Percentiles rank a stretch among this genome's conserved stretches.
Conservation (phyloP, 2,888 invertebrate species). For the Hydropsyche betteni region DNA sequence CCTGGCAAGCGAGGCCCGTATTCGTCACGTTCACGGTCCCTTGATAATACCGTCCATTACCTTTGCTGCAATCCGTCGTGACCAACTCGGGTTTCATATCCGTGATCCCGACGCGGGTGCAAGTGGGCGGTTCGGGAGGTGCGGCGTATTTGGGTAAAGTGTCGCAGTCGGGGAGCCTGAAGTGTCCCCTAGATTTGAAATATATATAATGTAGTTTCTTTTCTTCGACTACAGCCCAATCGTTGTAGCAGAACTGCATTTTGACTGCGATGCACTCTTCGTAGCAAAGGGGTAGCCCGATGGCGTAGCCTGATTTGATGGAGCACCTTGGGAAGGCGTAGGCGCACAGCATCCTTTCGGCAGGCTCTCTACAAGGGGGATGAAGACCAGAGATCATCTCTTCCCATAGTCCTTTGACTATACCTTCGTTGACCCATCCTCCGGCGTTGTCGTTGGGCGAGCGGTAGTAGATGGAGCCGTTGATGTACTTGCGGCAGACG, state of each 20-base stretch:
- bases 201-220: constrained; percentile 82
- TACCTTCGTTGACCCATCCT: constrained; percentile 85
- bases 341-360: constrained; percentile 90
- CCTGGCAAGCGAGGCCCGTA: constrained; percentile 85
- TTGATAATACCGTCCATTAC: constrained; percentile 90
- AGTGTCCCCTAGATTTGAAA: constrained; percentile 85
- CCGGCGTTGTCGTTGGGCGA: constrained; percentile 70
- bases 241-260: constrained; percentile 90
- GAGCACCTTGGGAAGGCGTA: constrained; percentile 92
- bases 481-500: constrained; percentile 76
- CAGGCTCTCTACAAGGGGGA: constrained; percentile 86
- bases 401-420: constrained; percentile 83
- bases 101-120: constrained; percentile 86
- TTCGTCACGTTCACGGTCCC: constrained; percentile 87
- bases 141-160: constrained; percentile 76
- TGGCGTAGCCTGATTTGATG: constrained; percentile 71
- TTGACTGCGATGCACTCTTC: constrained; percentile 94
- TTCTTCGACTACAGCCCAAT: constrained; percentile 91
- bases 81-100: constrained; percentile 83
- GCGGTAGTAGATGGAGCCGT: constrained; percentile 81
- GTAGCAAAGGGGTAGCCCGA: constrained; percentile 83
- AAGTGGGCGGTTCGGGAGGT: constrained; percentile 71
- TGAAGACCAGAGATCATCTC: constrained; percentile 82
- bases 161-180: constrained; percentile 87
- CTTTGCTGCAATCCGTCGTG: constrained; percentile 86